phyloP scores from a whole-genome alignment of 2,888 invertebrate species.

The Agrochola litura region DNA sequence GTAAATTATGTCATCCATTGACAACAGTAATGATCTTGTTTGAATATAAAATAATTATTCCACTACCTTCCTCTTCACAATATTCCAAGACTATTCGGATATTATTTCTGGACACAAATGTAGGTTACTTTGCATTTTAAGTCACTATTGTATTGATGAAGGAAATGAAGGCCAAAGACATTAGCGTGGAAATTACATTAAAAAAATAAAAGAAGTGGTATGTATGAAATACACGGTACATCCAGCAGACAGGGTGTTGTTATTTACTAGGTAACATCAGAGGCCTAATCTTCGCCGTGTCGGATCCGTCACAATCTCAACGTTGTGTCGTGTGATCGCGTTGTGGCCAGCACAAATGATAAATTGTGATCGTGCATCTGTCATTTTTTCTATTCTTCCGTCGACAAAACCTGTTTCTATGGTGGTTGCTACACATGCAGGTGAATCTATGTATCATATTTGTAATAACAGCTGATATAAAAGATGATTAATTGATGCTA shows the following conservation, averaged over 20 bases:
- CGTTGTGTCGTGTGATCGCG: not conserved
- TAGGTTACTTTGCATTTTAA: not conserved
- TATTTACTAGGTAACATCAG: not conserved
- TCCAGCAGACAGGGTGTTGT: not conserved
- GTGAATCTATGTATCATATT: not conserved
- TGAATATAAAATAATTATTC: conserved; percentile 62
- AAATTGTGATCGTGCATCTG: no score
- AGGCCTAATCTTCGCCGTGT: conserved; percentile 36
- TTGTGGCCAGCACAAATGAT: not conserved
- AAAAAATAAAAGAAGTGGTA: not conserved
- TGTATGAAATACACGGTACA: not conserved
- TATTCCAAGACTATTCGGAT: conserved; percentile 14
- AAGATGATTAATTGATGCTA: not conserved
- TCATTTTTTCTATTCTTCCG: no score
- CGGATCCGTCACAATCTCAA: conserved; percentile 36
- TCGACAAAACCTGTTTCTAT: no score
- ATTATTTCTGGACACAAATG: conserved; percentile 27
- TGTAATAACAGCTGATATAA: not conserved
- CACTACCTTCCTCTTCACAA: conserved; percentile 32
- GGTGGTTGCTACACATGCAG: not conserved
- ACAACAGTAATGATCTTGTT: conserved; percentile 73
- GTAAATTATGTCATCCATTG: conserved; percentile 73
- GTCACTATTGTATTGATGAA: conserved; percentile 15
- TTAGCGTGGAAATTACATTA: not conserved
- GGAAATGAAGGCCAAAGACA: not conserved